phyloP scores from a whole-genome alignment of 2,888 invertebrate genomes.

The Drosophila suboccidentalis region DNA sequence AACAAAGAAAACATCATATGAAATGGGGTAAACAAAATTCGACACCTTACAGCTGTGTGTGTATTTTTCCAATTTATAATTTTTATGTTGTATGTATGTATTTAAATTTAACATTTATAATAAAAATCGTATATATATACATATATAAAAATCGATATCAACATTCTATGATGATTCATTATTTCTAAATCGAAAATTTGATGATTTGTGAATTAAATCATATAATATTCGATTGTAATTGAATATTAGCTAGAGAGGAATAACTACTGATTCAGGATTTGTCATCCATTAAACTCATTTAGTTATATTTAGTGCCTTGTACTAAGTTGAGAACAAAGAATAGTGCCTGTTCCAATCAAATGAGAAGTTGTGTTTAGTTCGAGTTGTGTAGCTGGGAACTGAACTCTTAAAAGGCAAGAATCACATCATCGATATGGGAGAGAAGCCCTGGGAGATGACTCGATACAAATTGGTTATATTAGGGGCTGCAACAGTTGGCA shows the following conservation, averaged over 20 bases:
- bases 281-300: not conserved
- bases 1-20: slow-evolving; percentile 32
- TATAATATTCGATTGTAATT: too few relatives aligned
- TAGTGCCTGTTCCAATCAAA: not conserved
- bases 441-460: not conserved
- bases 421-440: not conserved
- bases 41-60: slow-evolving; percentile 59
- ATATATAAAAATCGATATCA: slow-evolving; percentile 43
- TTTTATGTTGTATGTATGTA: slow-evolving; percentile 83
- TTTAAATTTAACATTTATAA: slow-evolving; percentile 79
- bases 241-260: too few relatives aligned
- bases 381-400: not conserved
- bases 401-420: slow-evolving; percentile 1
- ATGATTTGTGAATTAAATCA: too few relatives aligned
- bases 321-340: slow-evolving; percentile 10
- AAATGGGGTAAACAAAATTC: slow-evolving; percentile 28
- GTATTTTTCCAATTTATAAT: slow-evolving; percentile 76
- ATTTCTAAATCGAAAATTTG: too few relatives aligned
- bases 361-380: slow-evolving; percentile 3
- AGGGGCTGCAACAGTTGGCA: slow-evolving; percentile 27
- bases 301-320: slow-evolving; percentile 2
- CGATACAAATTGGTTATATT: slow-evolving; percentile 38
- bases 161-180: too few relatives aligned
- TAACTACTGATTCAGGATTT: slow-evolving; percentile 13
- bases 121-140: slow-evolving; percentile 74